Base-by-base conservation (phyloP, 2,797 vertebrate genomes). In the Knipowitschia caucasica region DNA sequence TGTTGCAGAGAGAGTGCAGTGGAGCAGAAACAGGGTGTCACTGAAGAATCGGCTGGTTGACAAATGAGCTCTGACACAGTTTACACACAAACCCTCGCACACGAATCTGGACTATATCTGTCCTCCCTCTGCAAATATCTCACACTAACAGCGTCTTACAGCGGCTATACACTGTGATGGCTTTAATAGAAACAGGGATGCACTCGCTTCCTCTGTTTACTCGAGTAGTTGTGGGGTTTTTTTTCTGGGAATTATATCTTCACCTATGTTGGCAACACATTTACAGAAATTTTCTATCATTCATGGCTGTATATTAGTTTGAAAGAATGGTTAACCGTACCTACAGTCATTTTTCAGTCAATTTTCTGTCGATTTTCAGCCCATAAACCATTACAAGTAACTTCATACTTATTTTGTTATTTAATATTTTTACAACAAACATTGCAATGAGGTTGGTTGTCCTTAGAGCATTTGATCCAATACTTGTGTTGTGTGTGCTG, bases 1-100 rank as follows among this genome's bases (percentile, higher is more conserved):
- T 44, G 11, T n/a, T 15, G 56, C 49, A 49, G 42, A 26, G 15
- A 29, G 35, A 45, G 59, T 45, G 58, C 73, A 73, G 46, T 69
- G 65, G 74, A 59, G 36, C 67, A 57, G 56, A 63, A 75, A 72
- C 55, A 50, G 71, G 67, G 46, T 75, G 67, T 81, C 74, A 78
- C 55, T 46, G 70, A 56, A 77, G 57, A 67, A 70, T 56, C 58
- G 49, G 54, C 17, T 35, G 33, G 69, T 67, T 79, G 73, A 75
- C 60, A 79, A 75, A 79, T 45, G 71, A 61, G 64, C 63, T 9
- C 54, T 56, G 62, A 68, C 69, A 63, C 56, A 53, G 47, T 50
- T 51, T 25, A 50, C 27, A 49, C 64, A 54, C 40, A 15, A 39
- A n/a, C 39, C 34, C 27, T 42, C 52, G 49, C 31, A 27, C n/a